Evolutionary conservation across 2,797 vertebrate species (phyloP).

Genomic region (Hephaestus fuliginosus): DNA sequence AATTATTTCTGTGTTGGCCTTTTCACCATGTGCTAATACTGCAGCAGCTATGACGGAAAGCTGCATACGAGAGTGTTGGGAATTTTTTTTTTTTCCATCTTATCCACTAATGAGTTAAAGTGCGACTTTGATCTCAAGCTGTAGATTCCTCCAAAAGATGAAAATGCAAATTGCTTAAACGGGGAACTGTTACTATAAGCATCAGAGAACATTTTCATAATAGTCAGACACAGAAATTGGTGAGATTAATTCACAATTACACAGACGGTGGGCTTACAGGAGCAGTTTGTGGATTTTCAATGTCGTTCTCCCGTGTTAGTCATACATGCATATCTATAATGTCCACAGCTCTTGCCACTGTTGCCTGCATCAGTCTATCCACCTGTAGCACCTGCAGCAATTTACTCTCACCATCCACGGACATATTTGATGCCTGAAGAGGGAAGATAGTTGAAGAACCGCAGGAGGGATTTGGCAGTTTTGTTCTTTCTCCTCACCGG

Average conservation of each 20-base stretch:
- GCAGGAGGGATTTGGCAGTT: constrained; percentile 45
- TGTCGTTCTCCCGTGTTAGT: constrained; percentile 8
- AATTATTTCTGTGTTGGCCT: constrained; percentile 55
- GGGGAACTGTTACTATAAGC: constrained; percentile 24
- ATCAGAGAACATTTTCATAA: constrained; percentile 31
- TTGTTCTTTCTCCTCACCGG: constrained; percentile 26
- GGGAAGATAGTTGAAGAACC: constrained; percentile 51
- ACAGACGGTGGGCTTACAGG: constrained; percentile 12
- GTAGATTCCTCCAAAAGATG: constrained; percentile 48
- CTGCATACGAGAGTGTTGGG: constrained; percentile 23
- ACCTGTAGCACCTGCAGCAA: constrained; percentile 44
- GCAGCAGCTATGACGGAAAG: constrained; percentile 37
- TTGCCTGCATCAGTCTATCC: constrained; percentile 18
- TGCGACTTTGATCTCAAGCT: constrained; percentile 63
- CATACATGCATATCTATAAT: constrained; percentile 27
- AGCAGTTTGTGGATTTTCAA: constrained; percentile 34
- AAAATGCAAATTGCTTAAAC: constrained; percentile 64
- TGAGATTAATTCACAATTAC: constrained; percentile 21
- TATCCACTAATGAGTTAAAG: constrained; percentile 65
- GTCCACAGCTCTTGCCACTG: constrained; percentile 20
- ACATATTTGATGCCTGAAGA: constrained; percentile 48
- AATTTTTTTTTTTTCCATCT: constrained; percentile 61
- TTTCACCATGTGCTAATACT: constrained; percentile 47
- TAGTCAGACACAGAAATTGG: constrained; percentile 24
- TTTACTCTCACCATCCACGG: constrained; percentile 42